Percentiles rank a stretch among this genome's conserved stretches.
phyloP scores from a whole-genome alignment of 1,140 invertebrate species.

The Phocides pigmalion region DNA sequence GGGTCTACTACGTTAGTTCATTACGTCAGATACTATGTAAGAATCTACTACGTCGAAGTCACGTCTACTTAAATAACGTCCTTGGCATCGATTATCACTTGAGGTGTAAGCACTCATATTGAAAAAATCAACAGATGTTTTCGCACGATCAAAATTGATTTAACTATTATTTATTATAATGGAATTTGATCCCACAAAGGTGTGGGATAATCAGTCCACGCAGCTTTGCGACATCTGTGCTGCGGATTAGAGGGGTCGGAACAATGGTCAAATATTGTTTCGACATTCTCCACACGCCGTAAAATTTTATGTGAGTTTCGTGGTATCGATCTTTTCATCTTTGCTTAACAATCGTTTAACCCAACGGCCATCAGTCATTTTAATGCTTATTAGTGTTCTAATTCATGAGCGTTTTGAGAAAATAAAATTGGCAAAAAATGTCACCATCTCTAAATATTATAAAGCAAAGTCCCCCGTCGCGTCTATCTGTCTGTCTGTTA shows the following conservation, averaged over 20 bases:
- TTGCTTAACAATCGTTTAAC: conserved; percentile 46
- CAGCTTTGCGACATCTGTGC: neutral
- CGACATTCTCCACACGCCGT: conserved; percentile 30
- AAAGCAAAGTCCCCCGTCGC: too few relatives aligned
- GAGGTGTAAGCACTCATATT: too few relatives aligned
- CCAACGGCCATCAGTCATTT: conserved; percentile 38
- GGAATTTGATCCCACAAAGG: conserved; percentile 2
- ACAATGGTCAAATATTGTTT: conserved; percentile 26
- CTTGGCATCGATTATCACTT: too few relatives aligned
- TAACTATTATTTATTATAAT: neutral
- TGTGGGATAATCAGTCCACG: neutral
- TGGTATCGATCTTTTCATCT: conserved; percentile 53
- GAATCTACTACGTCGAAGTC: too few relatives aligned
- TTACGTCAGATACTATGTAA: too few relatives aligned
- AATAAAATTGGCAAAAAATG: too few relatives aligned
- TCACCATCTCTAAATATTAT: too few relatives aligned
- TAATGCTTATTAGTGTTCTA: conserved; percentile 33
- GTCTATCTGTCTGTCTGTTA: too few relatives aligned
- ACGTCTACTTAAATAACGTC: too few relatives aligned
- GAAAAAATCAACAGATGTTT: neutral
- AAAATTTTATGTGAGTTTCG: conserved; percentile 57
- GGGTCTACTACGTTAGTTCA: too few relatives aligned
- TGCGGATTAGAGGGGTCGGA: conserved; percentile 7
- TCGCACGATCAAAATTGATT: neutral
- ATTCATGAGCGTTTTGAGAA: neutral